Evolutionary conservation across 2,113 vertebrate species (phyloP), one percentile per base, ranked within the genome.

Genomic region (Triplophysa siluroides): DNA sequence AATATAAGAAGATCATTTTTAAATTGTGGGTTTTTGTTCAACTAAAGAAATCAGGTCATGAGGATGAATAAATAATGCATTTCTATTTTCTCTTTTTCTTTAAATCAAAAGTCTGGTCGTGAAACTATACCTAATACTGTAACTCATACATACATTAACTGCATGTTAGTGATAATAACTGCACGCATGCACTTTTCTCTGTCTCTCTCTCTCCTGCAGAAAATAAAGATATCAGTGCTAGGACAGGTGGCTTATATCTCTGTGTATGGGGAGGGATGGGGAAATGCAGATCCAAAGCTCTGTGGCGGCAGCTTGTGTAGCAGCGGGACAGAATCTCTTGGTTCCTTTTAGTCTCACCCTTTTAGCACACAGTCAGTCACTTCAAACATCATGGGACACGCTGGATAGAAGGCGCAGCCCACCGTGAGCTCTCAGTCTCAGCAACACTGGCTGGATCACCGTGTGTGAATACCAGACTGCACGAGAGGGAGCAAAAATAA

Each of bases 301-400:
- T 54, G 23, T 52, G 7, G 24, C 62, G 62, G 45, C 62, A 65
- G 61, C 74, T 77, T 65, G 74, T 52, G 74, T 77, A 45, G 14
- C 74, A 54, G 62, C 24, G 13, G 74, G 74, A 77, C 41, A 77
- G 61, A 65, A 65, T 33, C 45, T 76, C 45, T 38, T 12, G 13
- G 43, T 54, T 63, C 33, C 62, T 77, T 77, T 65, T 12, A 65
- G 62, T 77, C 74, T 65, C 61, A 77, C 41, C 61, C 45, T 77
- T 77, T 77, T 65, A 77, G 74, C 45, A 12, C 43, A 77, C 45
- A 65, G 73, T 63, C 73, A 76, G 60, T 23, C 74, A 52, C 74
- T 77, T 77, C 74, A 65, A 50, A 77, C 18, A 33, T 77, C 24
- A 77, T 12, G 24, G 62, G 26, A 77, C 18, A 61, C 19, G 38